A percentile compares a stretch with the other conserved stretches of the same genome.
phyloP scores from a whole-genome alignment of 64 coral and sea anemone genomes.

The Hydrozoanthus tunicans region DNA sequence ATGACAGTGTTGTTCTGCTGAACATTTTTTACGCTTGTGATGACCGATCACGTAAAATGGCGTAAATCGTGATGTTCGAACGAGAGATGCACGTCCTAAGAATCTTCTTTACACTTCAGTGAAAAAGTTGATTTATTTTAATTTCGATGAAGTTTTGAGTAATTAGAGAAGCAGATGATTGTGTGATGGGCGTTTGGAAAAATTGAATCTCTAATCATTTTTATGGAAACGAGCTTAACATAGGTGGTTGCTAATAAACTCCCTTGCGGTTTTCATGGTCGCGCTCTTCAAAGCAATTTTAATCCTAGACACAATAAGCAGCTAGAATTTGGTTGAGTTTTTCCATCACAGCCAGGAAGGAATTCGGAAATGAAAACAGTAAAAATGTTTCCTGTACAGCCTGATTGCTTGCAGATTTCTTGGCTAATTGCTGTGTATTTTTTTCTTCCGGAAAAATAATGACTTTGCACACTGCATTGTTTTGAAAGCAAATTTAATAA shows the following conservation, averaged over 20 bases:
- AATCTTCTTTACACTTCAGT: neutral
- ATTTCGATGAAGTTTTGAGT: neutral
- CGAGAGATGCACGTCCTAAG: too few relatives aligned
- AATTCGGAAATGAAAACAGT: slow-evolving; percentile 43
- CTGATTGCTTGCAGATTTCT: slow-evolving; percentile 4
- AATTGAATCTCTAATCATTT: neutral
- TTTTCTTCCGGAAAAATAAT: slow-evolving; percentile 19
- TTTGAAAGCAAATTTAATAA: neutral
- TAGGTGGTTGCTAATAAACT: neutral
- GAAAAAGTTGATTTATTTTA: neutral
- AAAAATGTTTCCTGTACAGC: slow-evolving; percentile 41
- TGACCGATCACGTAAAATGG: neutral
- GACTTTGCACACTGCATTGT: neutral
- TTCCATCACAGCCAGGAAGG: slow-evolving; percentile 18
- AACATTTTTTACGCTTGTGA: too few relatives aligned
- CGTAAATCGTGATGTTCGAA: neutral
- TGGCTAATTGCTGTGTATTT: slow-evolving; percentile 12
- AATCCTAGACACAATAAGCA: slow-evolving; percentile 8
- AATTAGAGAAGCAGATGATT: neutral
- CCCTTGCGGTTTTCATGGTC: slow-evolving; percentile 38
- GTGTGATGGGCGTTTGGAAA: slow-evolving; percentile 27
- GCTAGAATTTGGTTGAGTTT: neutral
- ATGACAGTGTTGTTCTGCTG: neutral
- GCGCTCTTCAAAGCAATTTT: slow-evolving; percentile 17
- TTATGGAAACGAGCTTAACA: neutral